Evolutionary conservation across 1,140 invertebrate species (phyloP).

Genomic region (Theocolax elegans): DNA sequence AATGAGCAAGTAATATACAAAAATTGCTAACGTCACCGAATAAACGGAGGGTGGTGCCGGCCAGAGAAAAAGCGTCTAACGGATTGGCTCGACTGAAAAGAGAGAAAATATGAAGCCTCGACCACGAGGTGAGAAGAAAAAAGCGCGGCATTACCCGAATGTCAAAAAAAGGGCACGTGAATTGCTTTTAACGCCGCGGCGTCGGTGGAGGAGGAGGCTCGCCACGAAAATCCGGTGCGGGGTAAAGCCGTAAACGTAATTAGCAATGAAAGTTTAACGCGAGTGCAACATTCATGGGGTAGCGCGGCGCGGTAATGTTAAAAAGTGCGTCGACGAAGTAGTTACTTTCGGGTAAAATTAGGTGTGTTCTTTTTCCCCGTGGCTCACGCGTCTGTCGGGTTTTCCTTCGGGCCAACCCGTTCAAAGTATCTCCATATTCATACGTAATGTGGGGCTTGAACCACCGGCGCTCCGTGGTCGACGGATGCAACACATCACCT

Average conservation of each 20-base stretch:
- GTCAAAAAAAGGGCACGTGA: no score
- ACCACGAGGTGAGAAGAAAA: no score
- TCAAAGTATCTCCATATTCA: slow-evolving; percentile 49
- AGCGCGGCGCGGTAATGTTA: background rate
- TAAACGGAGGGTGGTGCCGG: no score
- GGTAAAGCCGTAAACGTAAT: slow-evolving; percentile 28
- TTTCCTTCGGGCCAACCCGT: background rate
- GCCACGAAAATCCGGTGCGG: background rate
- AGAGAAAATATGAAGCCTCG: no score
- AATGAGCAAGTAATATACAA: no score
- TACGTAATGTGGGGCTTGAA: slow-evolving; percentile 55
- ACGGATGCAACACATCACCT: slow-evolving; percentile 46
- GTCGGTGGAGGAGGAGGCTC: background rate
- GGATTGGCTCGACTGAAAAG: no score
- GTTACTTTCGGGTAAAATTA: slow-evolving; percentile 3
- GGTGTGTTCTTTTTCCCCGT: background rate
- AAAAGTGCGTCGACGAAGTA: slow-evolving; percentile 7
- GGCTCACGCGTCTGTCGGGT: background rate
- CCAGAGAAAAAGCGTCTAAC: no score
- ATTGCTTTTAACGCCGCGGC: slow-evolving; percentile 16
- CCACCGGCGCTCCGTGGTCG: no score
- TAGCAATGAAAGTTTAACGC: slow-evolving; percentile 34
- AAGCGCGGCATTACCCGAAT: no score
- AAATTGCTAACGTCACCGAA: no score
- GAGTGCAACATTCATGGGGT: background rate